A percentile compares a stretch with the other conserved stretches of the same genome.
These are phyloP conservation scores for Phoxinus phoxinus DNA, from an alignment of 2,113 vertebrate species.

Conservation along the genomic window DNA sequence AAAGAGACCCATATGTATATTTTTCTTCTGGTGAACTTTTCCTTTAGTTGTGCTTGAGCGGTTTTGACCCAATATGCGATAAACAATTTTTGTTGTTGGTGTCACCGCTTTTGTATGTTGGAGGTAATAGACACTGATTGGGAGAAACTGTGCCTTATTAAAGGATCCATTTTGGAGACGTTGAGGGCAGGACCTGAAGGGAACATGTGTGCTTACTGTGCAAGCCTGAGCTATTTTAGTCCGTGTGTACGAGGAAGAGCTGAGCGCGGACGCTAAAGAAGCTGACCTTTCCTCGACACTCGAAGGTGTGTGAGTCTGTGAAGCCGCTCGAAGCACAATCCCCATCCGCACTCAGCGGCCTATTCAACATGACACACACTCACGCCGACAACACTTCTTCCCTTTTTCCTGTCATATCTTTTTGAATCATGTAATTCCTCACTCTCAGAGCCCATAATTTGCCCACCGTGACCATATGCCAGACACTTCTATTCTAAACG, in stretches of 20 bases:
- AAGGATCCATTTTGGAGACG: background rate
- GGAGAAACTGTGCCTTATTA: slow-evolving; percentile 10
- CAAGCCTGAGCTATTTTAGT: background rate
- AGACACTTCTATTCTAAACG: slow-evolving; percentile 40
- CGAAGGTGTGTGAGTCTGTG: slow-evolving; percentile 25
- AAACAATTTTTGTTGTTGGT: background rate
- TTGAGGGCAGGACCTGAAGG: slow-evolving; percentile 18
- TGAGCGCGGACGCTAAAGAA: background rate
- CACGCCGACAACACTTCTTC: slow-evolving; percentile 4
- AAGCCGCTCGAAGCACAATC: slow-evolving; percentile 23
- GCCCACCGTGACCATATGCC: slow-evolving; percentile 22
- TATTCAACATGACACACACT: slow-evolving; percentile 36
- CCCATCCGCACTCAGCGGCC: slow-evolving; percentile 36
- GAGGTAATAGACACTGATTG: background rate
- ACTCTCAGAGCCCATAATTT: slow-evolving; percentile 24
- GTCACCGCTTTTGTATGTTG: background rate
- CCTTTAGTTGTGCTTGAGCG: background rate
- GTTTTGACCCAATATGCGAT: background rate
- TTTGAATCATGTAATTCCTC: slow-evolving; percentile 44
- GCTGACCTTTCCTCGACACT: slow-evolving; percentile 42
- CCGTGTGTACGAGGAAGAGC: background rate
- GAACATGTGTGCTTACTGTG: slow-evolving; percentile 4
- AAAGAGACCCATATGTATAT: no score
- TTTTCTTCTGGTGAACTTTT: background rate
- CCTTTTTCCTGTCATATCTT: slow-evolving; percentile 31